phyloP scores from a whole-genome alignment of 37 sponge, comb jelly and placozoan genomes.

The Lycopodina hypogea region DNA sequence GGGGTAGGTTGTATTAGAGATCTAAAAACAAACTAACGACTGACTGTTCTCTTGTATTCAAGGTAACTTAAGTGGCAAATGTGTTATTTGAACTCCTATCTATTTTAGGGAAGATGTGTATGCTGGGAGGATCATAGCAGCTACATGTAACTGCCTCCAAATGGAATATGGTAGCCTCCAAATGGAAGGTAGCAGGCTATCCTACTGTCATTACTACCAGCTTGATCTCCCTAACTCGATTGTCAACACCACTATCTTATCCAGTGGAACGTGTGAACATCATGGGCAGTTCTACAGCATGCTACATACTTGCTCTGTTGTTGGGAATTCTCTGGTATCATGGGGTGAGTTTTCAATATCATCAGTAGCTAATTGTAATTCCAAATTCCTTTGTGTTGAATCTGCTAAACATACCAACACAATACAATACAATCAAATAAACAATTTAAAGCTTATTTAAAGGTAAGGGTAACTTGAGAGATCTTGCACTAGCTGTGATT shows the following conservation, averaged over 20 bases:
- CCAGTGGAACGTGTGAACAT: neutral
- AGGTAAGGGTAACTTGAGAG: too few relatives aligned
- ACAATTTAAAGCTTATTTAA: too few relatives aligned
- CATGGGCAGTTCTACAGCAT: neutral
- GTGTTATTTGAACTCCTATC: too few relatives aligned
- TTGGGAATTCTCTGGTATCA: neutral
- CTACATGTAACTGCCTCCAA: conserved; percentile 18
- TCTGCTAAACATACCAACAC: too few relatives aligned
- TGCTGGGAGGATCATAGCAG: neutral
- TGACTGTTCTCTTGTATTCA: too few relatives aligned
- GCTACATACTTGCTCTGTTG: neutral
- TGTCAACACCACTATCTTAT: neutral
- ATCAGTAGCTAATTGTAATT: too few relatives aligned
- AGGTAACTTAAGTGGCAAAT: too few relatives aligned
- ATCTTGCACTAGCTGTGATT: too few relatives aligned
- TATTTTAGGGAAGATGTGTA: conserved; percentile 1
- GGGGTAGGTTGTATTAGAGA: too few relatives aligned
- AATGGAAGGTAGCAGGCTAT: neutral
- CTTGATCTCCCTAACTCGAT: neutral
- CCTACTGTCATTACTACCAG: conserved; percentile 20
- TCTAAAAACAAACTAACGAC: too few relatives aligned
- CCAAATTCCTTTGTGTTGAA: too few relatives aligned
- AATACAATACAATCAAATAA: neutral
- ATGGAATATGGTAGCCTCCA: neutral
- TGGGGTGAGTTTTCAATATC: neutral